A percentile compares a stretch with the other conserved stretches of the same genome.
phyloP scores from a whole-genome alignment of 2,888 invertebrate genomes.

The Norana najaformis region DNA sequence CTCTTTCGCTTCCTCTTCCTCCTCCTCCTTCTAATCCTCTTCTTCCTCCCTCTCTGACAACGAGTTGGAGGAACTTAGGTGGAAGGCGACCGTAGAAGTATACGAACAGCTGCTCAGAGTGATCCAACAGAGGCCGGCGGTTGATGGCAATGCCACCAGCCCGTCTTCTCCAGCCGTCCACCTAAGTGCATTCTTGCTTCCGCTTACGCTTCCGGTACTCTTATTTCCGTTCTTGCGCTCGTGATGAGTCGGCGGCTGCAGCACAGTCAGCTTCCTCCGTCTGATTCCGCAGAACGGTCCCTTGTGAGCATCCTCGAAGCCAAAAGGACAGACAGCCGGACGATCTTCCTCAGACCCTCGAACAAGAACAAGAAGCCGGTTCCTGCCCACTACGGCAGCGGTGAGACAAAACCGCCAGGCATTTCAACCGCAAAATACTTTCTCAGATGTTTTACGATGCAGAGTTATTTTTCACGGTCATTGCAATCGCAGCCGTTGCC shows the following conservation, averaged over 20 bases:
- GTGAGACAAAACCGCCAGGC: background rate
- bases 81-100: background rate
- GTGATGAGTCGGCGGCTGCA: background rate
- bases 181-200: background rate
- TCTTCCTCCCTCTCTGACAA: background rate
- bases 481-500: background rate
- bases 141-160: background rate
- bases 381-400: background rate
- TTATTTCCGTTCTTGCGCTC: background rate
- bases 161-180: background rate
- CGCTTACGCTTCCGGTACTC: background rate
- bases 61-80: background rate
- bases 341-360: background rate
- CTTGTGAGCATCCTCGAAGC: background rate
- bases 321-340: background rate
- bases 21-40: background rate
- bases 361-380: background rate
- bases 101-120: background rate
- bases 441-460: background rate
- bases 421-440: background rate
- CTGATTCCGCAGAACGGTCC: background rate
- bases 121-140: background rate
- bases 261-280: background rate
- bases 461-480: constrained; percentile 6
- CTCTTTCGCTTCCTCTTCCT: background rate